These are phyloP conservation scores for Chrysaora quinquecirrha DNA, from an alignment of 30 jellyfish, hydroid and myxozoan genomes.

Conservation along the genomic window DNA sequence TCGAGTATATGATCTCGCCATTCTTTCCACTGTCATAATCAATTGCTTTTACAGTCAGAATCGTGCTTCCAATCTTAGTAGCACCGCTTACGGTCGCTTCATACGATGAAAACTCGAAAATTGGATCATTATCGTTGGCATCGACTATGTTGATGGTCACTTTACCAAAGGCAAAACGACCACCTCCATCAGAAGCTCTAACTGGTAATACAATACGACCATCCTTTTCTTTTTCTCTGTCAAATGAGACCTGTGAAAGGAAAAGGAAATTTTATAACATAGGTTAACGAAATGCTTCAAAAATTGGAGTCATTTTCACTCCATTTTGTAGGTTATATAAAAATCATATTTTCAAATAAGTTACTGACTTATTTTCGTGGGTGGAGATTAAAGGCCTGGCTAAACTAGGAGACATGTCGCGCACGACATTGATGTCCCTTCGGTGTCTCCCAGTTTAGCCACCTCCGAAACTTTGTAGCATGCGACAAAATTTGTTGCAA, in stretches of 20 bases:
- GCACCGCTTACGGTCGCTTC: conserved; percentile 74
- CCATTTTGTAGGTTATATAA: too few relatives aligned
- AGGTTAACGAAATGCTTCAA: too few relatives aligned
- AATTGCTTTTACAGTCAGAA: conserved; percentile 73
- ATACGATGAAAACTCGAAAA: conserved; percentile 82
- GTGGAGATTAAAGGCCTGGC: too few relatives aligned
- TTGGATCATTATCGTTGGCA: conserved; percentile 92
- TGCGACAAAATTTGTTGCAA: too few relatives aligned
- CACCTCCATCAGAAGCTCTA: conserved; percentile 94
- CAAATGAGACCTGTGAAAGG: conserved; percentile 58
- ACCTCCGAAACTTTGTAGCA: too few relatives aligned
- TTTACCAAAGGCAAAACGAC: conserved; percentile 67
- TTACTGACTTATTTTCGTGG: too few relatives aligned
- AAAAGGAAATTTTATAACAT: too few relatives aligned
- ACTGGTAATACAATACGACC: conserved; percentile 57
- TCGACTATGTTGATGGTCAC: conserved; percentile 70
- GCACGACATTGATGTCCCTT: too few relatives aligned
- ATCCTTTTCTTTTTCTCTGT: conserved; percentile 71
- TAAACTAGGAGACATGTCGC: too few relatives aligned
- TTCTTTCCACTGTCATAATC: conserved; percentile 90
- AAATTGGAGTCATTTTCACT: too few relatives aligned
- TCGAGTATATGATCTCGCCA: conserved; percentile 83
- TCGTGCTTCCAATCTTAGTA: conserved; percentile 59
- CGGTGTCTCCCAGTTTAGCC: too few relatives aligned
- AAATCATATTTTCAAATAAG: too few relatives aligned